Evolutionary conservation across 2,113 vertebrate species (phyloP).

Genomic region (Odocoileus hemionus): DNA sequence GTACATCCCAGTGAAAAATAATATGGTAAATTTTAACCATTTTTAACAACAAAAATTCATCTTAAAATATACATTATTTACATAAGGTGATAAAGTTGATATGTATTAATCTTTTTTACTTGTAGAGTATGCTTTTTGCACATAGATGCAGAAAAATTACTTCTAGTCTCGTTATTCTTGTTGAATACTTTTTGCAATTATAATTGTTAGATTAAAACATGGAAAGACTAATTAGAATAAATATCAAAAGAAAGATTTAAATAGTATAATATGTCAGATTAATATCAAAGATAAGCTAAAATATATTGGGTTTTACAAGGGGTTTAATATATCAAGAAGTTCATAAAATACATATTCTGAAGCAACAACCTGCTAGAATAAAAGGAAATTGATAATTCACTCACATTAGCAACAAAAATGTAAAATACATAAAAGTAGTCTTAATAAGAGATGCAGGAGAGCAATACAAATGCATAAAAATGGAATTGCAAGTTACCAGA

Average conservation of each 20-base stretch:
- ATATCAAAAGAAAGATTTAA: not conserved
- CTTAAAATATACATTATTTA: not conserved
- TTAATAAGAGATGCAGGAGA: not conserved
- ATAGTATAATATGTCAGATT: not conserved
- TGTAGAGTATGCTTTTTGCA: not conserved
- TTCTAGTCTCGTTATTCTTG: not conserved
- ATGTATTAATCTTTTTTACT: not conserved
- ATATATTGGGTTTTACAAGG: not conserved
- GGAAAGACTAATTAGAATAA: not conserved
- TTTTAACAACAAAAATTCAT: not conserved
- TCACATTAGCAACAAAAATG: not conserved
- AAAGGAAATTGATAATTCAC: not conserved
- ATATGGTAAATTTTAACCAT: not conserved
- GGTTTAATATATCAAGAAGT: not conserved
- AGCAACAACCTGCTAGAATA: not conserved
- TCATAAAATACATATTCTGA: not conserved
- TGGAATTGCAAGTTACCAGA: not conserved
- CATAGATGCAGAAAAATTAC: not conserved
- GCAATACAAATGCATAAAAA: not conserved
- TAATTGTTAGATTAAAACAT: not conserved
- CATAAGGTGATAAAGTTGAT: not conserved
- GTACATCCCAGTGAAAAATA: not conserved
- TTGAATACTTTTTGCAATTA: not conserved
- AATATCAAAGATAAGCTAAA: slow-evolving; percentile 23
- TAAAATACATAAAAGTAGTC: not conserved